Evolutionary conservation across 2,797 vertebrate species (phyloP).

Genomic region (Coluber constrictor): DNA sequence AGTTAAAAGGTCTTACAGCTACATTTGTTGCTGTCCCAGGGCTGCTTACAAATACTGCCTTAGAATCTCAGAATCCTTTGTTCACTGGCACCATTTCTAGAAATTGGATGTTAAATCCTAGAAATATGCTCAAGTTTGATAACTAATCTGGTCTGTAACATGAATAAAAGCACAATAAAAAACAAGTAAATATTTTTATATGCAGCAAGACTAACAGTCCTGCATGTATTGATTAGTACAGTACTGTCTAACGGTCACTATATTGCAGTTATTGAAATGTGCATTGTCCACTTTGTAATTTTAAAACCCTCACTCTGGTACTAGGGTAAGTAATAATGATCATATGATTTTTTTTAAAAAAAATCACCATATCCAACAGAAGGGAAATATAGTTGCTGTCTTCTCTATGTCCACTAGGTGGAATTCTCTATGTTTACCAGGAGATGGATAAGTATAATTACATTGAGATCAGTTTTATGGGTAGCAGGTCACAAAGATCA

Average conservation of each 20-base stretch:
- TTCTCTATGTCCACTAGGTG: neutral
- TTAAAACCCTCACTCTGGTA: neutral
- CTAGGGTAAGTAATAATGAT: neutral
- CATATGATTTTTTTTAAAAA: neutral
- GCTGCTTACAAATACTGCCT: neutral
- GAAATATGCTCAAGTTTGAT: neutral
- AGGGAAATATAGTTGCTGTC: neutral
- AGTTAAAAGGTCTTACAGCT: neutral
- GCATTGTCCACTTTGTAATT: neutral
- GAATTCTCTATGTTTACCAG: neutral
- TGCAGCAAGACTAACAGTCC: neutral
- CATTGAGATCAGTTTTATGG: neutral
- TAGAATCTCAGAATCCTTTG: neutral
- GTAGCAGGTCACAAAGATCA: neutral
- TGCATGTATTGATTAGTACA: neutral
- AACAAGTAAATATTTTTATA: neutral
- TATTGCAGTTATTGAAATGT: neutral
- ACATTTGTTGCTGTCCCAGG: neutral
- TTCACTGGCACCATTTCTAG: neutral
- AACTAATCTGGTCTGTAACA: neutral
- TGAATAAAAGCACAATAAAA: neutral
- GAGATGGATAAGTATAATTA: neutral
- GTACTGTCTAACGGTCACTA: neutral
- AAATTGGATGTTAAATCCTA: neutral
- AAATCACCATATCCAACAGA: neutral